These are phyloP conservation scores for Allobates femoralis DNA, from an alignment of 2,797 vertebrate species.

Conservation along the genomic window DNA sequence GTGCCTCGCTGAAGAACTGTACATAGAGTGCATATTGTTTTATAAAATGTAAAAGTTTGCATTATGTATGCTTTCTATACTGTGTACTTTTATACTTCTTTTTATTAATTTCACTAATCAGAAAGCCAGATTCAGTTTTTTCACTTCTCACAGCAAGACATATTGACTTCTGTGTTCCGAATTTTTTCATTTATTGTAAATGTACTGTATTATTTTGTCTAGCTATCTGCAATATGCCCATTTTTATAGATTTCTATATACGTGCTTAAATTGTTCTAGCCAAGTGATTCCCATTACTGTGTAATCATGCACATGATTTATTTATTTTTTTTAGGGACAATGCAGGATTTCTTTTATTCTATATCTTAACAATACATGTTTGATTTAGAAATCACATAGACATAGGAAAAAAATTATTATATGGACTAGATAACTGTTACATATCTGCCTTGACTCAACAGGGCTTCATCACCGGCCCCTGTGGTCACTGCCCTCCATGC, in stretches of 20 bases:
- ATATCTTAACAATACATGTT: background rate
- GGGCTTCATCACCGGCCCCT: too few relatives aligned
- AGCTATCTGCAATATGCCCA: slow-evolving; percentile 11
- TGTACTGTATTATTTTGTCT: slow-evolving; percentile 41
- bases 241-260: slow-evolving; percentile 24
- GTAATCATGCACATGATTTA: background rate
- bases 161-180: slow-evolving; percentile 32
- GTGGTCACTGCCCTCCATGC: too few relatives aligned
- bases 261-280: background rate
- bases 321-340: background rate
- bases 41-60: slow-evolving; percentile 52
- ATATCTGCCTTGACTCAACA: too few relatives aligned
- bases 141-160: slow-evolving; percentile 50
- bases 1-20: slow-evolving; percentile 68
- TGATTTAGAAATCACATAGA: background rate
- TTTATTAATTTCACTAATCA: slow-evolving; percentile 52
- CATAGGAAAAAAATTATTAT: background rate
- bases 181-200: slow-evolving; percentile 44
- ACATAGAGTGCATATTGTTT: slow-evolving; percentile 62
- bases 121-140: slow-evolving; percentile 39
- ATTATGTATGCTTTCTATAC: slow-evolving; percentile 50
- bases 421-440: background rate
- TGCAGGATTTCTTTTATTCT: background rate
- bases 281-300: background rate
- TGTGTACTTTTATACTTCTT: slow-evolving; percentile 40